These are phyloP conservation scores for Gastrophysa polygoni DNA, from an alignment of 2,888 invertebrate species.

Conservation along the genomic window DNA sequence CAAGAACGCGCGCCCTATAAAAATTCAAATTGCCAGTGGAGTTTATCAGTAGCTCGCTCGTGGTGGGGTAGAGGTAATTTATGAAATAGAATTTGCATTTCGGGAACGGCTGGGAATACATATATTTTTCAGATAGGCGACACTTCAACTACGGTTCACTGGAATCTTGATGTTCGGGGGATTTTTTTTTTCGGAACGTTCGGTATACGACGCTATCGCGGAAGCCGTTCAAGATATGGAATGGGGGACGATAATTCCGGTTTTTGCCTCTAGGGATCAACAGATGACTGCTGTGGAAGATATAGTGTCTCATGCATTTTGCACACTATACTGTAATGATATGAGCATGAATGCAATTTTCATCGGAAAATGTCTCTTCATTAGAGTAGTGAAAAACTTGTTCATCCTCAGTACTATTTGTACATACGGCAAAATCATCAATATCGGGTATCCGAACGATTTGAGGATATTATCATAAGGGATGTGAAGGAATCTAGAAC, in stretches of 20 bases:
- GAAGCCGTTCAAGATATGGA: not conserved
- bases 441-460: too few relatives aligned
- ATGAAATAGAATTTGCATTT: slow-evolving; percentile 22
- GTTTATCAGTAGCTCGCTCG: slow-evolving; percentile 32
- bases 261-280: not conserved
- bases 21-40: slow-evolving; percentile 32
- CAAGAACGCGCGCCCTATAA: slow-evolving; percentile 25
- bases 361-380: too few relatives aligned
- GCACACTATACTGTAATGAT: too few relatives aligned
- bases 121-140: slow-evolving; percentile 9
- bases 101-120: slow-evolving; percentile 4
- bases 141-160: slow-evolving; percentile 4
- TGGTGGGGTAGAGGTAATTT: slow-evolving; percentile 31
- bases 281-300: too few relatives aligned
- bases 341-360: too few relatives aligned
- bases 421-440: too few relatives aligned
- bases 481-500: too few relatives aligned
- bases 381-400: too few relatives aligned
- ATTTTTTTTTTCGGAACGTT: not conserved
- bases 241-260: not conserved
- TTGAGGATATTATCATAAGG: too few relatives aligned
- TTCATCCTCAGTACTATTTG: too few relatives aligned
- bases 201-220: not conserved
- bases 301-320: too few relatives aligned
- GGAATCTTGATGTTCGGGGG: not conserved